Evolutionary conservation across 2,797 vertebrate species (phyloP), one percentile per base, ranked within the genome.

Genomic region (Pseudomugil gertrudae): DNA sequence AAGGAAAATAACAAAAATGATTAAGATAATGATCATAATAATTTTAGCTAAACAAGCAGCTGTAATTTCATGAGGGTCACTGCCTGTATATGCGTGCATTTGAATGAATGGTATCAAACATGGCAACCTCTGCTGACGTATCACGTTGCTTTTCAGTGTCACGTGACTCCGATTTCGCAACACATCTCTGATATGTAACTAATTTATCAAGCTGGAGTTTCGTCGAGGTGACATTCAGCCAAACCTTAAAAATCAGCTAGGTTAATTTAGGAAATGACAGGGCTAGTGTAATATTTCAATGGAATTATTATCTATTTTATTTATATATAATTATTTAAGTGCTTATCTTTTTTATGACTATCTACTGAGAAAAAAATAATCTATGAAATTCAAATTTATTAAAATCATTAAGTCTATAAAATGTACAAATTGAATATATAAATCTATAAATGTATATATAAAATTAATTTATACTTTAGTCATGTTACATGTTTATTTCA

Each of bases 91-190:
- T 27, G 48, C 48, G 48, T 51, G 14, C 24, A 51, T 51, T 51
- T 51, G 48, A 51, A 27, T 51, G 5, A 15, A 27, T 17, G 24
- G 14, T 24, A 24, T 11, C 26, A 26, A 52, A 52, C 50, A 52
- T 52, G 50, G 50, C 50, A 52, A 29, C 50, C 26, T 29, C 15
- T 27, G 26, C 50, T 29, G 26, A 52, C 50, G 50, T 17, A 52
- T 15, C 26, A 4, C 8, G 9, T 17, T 26, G 13, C 21, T 24
- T 15, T 10, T 40, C 43, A 45, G 3, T 8, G 0, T 19, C 50
- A 71, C 68, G 73, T 72, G 78, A 48, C 64, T 53, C 1, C 0
- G 33, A 5, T 75, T 80, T 70, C n/a, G 64, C 74, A 70, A 84
- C 69, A 64, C 13, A 11, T 32, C 23, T 0, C 52, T 19, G 14